Conservation (phyloP, 2,797 vertebrate genomes). For the Phataginus tricuspis region DNA sequence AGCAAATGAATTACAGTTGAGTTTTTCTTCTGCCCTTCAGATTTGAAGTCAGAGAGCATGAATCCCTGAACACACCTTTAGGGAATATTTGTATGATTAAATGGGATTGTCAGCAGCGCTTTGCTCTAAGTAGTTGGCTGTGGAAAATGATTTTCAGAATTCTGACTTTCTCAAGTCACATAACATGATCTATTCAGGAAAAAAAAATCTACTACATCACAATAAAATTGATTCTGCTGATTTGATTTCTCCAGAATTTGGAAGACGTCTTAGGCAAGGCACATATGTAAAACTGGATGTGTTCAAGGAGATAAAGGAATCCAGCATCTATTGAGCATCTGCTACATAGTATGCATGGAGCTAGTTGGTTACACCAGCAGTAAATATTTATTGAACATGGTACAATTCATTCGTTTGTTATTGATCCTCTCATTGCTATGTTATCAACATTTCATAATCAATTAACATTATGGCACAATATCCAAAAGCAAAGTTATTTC, state of each 20-base stretch:
- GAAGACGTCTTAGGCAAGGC: neutral
- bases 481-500: conserved; percentile 31
- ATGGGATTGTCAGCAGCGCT: neutral
- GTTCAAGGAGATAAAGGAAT: neutral
- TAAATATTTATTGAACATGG: neutral
- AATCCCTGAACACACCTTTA: neutral
- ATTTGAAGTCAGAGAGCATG: conserved; percentile 7
- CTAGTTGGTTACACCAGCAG: neutral
- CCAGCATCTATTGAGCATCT: neutral
- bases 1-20: neutral
- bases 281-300: neutral
- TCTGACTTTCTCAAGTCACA: conserved; percentile 19
- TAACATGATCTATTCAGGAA: neutral
- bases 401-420: neutral
- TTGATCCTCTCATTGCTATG: neutral
- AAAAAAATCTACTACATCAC: neutral
- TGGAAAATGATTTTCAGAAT: conserved; percentile 32
- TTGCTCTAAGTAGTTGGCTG: neutral
- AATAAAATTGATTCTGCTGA: neutral
- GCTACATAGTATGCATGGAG: neutral
- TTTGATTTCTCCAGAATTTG: neutral
- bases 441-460: conserved; percentile 4
- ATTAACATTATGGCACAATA: neutral
- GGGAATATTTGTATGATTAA: neutral
- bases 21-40: conserved; percentile 38